phyloP scores from a whole-genome alignment of 2,888 invertebrate genomes.

The Adineta ricciae region DNA sequence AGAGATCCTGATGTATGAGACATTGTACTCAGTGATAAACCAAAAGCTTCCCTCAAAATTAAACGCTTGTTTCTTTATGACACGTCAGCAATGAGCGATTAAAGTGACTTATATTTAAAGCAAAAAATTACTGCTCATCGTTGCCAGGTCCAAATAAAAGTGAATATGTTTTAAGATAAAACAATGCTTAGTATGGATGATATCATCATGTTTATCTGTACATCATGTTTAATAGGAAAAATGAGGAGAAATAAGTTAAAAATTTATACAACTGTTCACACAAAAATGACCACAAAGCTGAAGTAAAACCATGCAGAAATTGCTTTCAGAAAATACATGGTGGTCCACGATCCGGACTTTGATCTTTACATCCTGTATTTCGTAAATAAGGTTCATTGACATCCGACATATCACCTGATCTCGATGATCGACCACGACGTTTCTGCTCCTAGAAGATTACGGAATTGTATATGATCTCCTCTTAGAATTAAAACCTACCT shows the following conservation, averaged over 20 bases:
- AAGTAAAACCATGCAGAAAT: not conserved
- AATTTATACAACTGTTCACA: not conserved
- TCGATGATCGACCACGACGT: not conserved
- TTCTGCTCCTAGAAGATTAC: not conserved
- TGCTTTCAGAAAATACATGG: not conserved
- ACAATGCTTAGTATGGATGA: not conserved
- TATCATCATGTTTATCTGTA: not conserved
- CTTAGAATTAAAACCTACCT: not conserved
- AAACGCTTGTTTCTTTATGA: too few species aligned
- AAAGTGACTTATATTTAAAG: too few species aligned
- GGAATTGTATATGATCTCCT: too few species aligned
- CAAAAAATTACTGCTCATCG: too few species aligned
- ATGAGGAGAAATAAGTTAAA: not conserved
- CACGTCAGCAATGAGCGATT: too few species aligned
- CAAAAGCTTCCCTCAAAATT: too few species aligned
- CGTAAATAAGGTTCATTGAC: not conserved
- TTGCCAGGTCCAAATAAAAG: too few species aligned
- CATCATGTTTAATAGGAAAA: not conserved
- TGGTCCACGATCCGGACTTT: not conserved
- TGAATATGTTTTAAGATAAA: too few species aligned
- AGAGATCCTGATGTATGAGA: too few species aligned
- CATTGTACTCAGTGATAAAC: too few species aligned
- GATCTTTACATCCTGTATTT: not conserved
- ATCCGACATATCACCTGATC: not conserved
- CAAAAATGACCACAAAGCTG: too few species aligned